Conservation (phyloP, 1,140 invertebrate species). For the Drosophila tani region DNA sequence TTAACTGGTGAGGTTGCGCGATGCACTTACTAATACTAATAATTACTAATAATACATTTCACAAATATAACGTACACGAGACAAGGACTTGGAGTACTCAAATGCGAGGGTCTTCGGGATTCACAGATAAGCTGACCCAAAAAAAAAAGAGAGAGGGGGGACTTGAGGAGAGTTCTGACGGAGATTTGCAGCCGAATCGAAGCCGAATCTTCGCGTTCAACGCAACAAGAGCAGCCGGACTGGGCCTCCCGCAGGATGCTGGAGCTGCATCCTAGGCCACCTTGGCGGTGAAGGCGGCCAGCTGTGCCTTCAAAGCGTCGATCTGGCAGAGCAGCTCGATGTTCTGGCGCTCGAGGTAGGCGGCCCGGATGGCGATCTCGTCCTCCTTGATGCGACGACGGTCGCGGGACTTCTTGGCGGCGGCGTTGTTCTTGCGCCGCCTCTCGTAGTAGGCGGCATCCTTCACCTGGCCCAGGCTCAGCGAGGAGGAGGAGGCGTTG, state of each 20-base stretch:
- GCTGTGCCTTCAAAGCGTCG: conserved; percentile 76
- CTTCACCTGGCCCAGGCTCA: conserved; percentile 85
- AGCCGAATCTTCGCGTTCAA: conserved; percentile 65
- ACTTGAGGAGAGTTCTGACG: background rate
- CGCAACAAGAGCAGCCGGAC: conserved; percentile 61
- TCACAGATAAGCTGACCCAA: conserved; percentile 57
- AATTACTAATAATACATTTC: conserved; percentile 50
- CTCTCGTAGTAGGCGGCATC: conserved; percentile 95
- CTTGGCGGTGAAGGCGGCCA: conserved; percentile 75
- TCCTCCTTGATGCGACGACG: conserved; percentile 95
- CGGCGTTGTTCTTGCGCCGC: conserved; percentile 96
- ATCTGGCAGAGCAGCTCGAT: conserved; percentile 82
- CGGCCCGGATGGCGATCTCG: conserved; percentile 94
- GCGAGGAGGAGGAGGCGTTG: conserved; percentile 7
- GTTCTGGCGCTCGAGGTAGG: conserved; percentile 92
- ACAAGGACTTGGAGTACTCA: conserved; percentile 64
- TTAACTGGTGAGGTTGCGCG: conserved; percentile 68
- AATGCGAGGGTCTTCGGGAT: conserved; percentile 31
- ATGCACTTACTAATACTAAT: conserved; percentile 34
- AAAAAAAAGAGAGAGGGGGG: conserved; percentile 9
- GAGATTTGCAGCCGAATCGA: conserved; percentile 26
- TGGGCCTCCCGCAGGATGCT: conserved; percentile 12
- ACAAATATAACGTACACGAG: conserved; percentile 49
- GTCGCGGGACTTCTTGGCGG: conserved; percentile 97
- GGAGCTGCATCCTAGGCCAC: conserved; percentile 32